These are phyloP conservation scores for Geophilus truncorum DNA, from an alignment of 2,888 invertebrate species.

Conservation along the genomic window DNA sequence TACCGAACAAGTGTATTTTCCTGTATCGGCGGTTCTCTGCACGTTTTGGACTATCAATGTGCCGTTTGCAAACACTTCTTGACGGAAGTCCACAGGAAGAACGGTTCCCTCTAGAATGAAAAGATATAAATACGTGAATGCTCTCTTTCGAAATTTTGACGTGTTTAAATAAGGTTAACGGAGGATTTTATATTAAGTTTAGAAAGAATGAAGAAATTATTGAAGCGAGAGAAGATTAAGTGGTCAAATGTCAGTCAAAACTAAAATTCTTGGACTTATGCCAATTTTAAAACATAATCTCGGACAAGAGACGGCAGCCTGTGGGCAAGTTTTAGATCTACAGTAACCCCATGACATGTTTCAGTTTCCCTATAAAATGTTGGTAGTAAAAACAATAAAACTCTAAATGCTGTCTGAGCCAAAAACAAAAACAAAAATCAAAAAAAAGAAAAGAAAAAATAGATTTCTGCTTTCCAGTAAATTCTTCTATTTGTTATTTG, in stretches of 20 bases:
- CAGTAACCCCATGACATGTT: too few relatives aligned
- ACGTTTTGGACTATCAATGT: slow-evolving; percentile 92
- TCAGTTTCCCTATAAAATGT: too few relatives aligned
- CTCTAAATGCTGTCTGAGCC: too few relatives aligned
- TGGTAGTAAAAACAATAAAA: too few relatives aligned
- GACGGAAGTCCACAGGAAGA: slow-evolving; percentile 88
- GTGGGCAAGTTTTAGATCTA: too few relatives aligned
- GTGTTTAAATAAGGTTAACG: too few relatives aligned
- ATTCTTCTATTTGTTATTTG: too few relatives aligned
- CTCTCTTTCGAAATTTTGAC: not conserved
- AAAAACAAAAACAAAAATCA: too few relatives aligned
- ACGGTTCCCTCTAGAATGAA: slow-evolving; percentile 63
- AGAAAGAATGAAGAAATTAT: not conserved
- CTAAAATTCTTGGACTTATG: not conserved
- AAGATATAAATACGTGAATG: not conserved
- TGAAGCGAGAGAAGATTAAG: not conserved
- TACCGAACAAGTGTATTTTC: slow-evolving; percentile 66
- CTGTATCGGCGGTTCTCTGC: slow-evolving; percentile 76
- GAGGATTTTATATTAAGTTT: too few relatives aligned
- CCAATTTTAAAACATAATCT: not conserved
- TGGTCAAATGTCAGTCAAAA: not conserved
- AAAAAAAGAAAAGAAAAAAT: too few relatives aligned
- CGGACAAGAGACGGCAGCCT: not conserved
- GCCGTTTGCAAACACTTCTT: slow-evolving; percentile 88
- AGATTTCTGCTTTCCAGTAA: too few relatives aligned